Evolutionary conservation across 53 echinoderm and acorn worm genomes (phyloP).

Genomic region (Echinarachnius parma): DNA sequence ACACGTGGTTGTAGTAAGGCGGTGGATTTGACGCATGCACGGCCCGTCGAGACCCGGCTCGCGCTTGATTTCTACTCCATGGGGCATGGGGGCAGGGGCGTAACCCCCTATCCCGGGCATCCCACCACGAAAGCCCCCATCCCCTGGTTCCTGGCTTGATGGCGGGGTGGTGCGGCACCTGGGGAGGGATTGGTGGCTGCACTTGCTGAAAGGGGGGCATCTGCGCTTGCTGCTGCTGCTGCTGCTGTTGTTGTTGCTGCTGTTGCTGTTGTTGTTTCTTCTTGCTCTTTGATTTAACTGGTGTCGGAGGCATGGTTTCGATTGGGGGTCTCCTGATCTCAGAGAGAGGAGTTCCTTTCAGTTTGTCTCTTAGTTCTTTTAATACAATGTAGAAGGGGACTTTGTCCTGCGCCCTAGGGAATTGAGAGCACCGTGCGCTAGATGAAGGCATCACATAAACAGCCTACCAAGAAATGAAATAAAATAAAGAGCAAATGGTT

Average conservation of each 20-base stretch:
- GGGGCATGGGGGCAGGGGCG: slow-evolving; percentile 20
- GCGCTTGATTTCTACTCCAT: slow-evolving; percentile 31
- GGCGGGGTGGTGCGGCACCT: slow-evolving; percentile 32
- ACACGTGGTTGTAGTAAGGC: slow-evolving; percentile 47
- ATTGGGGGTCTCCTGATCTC: slow-evolving; percentile 48
- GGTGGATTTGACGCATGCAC: slow-evolving; percentile 42
- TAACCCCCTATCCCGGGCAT: slow-evolving; percentile 33
- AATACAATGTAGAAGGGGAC: slow-evolving; percentile 92
- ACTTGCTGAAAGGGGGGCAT: slow-evolving; percentile 19
- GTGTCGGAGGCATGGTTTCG: slow-evolving; percentile 47
- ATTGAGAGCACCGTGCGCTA: slow-evolving; percentile 99
- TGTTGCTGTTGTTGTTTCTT: slow-evolving; percentile 58
- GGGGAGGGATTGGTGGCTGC: slow-evolving; percentile 31
- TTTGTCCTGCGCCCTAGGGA: slow-evolving; percentile 98
- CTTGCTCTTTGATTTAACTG: slow-evolving; percentile 56
- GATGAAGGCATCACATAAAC: slow-evolving; percentile 99
- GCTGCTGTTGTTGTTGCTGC: slow-evolving; percentile 42
- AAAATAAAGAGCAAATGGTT: background rate
- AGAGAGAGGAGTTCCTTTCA: slow-evolving; percentile 60
- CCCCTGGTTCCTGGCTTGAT: slow-evolving; percentile 8
- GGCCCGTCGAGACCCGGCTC: slow-evolving; percentile 41
- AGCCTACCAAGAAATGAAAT: slow-evolving; percentile 53
- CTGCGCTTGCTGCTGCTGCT: slow-evolving; percentile 36
- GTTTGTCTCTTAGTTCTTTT: slow-evolving; percentile 90
- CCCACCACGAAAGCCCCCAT: slow-evolving; percentile 11